phyloP scores from a whole-genome alignment of 2,797 vertebrate genomes.

The Arvicola amphibius region DNA sequence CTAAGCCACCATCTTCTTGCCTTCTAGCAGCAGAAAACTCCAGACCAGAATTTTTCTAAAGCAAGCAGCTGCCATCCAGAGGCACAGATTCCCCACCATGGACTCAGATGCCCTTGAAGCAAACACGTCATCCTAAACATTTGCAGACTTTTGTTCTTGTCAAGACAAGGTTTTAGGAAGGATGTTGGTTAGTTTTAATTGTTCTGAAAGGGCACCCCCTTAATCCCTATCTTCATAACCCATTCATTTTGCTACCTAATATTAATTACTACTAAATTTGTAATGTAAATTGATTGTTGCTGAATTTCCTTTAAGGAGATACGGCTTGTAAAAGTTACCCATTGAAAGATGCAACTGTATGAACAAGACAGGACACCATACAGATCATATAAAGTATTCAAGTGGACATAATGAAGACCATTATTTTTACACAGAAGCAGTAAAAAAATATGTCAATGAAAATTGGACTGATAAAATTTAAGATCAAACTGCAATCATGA shows the following conservation, averaged over 20 bases:
- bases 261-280: not conserved
- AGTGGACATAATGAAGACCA: not conserved
- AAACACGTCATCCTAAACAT: not conserved
- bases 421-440: not conserved
- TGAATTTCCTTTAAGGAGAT: constrained; percentile 1
- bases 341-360: not conserved
- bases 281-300: not conserved
- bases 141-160: not conserved
- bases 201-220: not conserved
- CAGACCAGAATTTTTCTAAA: constrained; percentile 52
- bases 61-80: not conserved
- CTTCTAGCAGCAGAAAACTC: constrained; percentile 44
- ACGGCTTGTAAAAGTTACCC: not conserved
- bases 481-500: constrained; percentile 17
- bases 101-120: not conserved
- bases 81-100: not conserved
- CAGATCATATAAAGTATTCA: not conserved
- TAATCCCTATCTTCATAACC: not conserved
- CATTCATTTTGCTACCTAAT: not conserved
- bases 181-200: not conserved
- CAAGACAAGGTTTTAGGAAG: not conserved
- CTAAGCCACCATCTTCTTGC: constrained; percentile 82
- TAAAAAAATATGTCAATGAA: not conserved
- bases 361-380: not conserved
- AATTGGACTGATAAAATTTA: constrained; percentile 12